Evolutionary conservation across 2,113 vertebrate species (phyloP).

Genomic region (Tragelaphus imberbis): DNA sequence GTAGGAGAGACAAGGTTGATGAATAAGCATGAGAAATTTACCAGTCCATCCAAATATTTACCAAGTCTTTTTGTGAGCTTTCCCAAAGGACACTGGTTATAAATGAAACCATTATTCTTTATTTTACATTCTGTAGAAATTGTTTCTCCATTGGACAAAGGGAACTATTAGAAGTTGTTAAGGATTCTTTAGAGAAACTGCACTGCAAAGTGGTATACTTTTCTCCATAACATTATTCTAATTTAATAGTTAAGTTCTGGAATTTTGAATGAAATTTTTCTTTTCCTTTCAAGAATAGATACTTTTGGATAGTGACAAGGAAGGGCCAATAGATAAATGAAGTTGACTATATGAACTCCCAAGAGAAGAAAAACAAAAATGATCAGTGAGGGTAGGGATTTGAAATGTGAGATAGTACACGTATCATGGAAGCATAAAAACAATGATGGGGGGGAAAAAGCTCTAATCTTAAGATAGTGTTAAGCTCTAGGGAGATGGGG

Average conservation of each 20-base stretch:
- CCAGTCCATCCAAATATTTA: background rate
- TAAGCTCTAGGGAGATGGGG: background rate
- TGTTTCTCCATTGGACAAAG: background rate
- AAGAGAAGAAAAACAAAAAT: conserved; percentile 24
- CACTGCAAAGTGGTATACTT: background rate
- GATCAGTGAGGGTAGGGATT: background rate
- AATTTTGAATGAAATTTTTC: conserved; percentile 19
- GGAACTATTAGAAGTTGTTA: background rate
- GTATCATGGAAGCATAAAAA: background rate
- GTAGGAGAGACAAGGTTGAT: background rate
- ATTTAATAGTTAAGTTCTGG: conserved; percentile 33
- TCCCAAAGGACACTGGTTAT: background rate
- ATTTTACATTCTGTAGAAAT: background rate
- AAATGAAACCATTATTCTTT: conserved; percentile 25
- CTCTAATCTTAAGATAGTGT: background rate
- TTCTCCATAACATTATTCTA: background rate
- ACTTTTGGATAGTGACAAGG: conserved; percentile 7
- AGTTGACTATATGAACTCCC: background rate
- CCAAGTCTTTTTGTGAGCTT: background rate
- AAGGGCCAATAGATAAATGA: background rate
- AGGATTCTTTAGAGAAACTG: conserved; percentile 9
- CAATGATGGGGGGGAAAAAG: background rate
- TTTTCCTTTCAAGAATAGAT: background rate
- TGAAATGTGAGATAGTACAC: background rate
- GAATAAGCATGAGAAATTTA: conserved; percentile 27